These are phyloP conservation scores for Antrozous pallidus DNA, from an alignment of 2,797 vertebrate species.

Conservation along the genomic window DNA sequence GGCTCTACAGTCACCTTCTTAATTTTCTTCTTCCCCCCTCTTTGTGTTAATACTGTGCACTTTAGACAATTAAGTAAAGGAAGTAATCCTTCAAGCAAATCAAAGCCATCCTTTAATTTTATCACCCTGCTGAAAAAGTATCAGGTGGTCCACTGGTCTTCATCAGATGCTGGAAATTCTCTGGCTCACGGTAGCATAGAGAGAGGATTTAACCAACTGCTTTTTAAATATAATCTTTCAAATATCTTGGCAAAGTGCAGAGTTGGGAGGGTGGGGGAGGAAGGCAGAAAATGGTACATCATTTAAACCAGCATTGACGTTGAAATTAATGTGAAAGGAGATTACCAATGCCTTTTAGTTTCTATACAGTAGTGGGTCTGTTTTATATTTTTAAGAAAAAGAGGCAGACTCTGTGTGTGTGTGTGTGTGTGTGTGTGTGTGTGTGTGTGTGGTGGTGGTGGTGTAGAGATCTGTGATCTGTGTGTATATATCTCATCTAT, in stretches of 20 bases:
- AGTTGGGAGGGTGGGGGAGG: not conserved
- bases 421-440: not conserved
- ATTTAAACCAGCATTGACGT: slow-evolving; percentile 74
- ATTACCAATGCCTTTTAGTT: slow-evolving; percentile 66
- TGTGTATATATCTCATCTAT: not conserved
- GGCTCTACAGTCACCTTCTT: slow-evolving; percentile 81
- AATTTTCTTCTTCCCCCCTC: slow-evolving; percentile 75
- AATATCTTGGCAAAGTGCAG: slow-evolving; percentile 66
- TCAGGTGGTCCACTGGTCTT: slow-evolving; percentile 85
- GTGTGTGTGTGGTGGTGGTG: not conserved
- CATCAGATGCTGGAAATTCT: slow-evolving; percentile 83
- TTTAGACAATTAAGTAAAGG: slow-evolving; percentile 83
- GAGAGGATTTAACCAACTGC: slow-evolving; percentile 79
- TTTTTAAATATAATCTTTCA: slow-evolving; percentile 78
- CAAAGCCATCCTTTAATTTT: slow-evolving; percentile 88
- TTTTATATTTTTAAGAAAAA: slow-evolving; percentile 62
- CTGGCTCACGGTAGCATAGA: slow-evolving; percentile 79
- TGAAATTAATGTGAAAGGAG: slow-evolving; percentile 74
- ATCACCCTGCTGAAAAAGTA: slow-evolving; percentile 86
- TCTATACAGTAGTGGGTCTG: slow-evolving; percentile 46
- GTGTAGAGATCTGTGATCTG: not conserved
- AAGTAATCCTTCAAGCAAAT: slow-evolving; percentile 85
- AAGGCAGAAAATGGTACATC: slow-evolving; percentile 63
- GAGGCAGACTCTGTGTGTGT: not conserved
- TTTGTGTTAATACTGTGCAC: slow-evolving; percentile 76